These are phyloP conservation scores for Tribolium freemani DNA, from an alignment of 2,888 invertebrate species.

Conservation along the genomic window DNA sequence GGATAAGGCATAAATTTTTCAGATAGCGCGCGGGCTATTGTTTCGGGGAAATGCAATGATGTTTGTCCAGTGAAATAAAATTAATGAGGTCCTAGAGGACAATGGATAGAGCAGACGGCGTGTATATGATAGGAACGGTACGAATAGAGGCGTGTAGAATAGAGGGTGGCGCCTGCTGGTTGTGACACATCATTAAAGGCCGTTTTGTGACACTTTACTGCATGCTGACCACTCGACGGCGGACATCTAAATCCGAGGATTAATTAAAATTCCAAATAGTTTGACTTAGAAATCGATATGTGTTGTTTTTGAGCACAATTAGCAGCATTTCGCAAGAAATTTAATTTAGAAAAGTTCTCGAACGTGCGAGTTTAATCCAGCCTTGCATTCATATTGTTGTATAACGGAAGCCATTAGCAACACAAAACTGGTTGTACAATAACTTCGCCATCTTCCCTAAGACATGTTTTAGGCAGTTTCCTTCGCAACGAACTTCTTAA, in stretches of 20 bases:
- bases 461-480: slow-evolving; percentile 40
- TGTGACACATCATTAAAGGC: slow-evolving; percentile 48
- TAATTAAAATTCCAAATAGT: slow-evolving; percentile 30
- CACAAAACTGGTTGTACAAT: slow-evolving; percentile 39
- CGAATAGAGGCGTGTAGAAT: slow-evolving; percentile 42
- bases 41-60: slow-evolving; percentile 47
- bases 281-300: background rate
- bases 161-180: slow-evolving; percentile 41
- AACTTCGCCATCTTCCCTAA: slow-evolving; percentile 37
- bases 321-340: slow-evolving; percentile 8
- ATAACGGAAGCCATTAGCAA: slow-evolving; percentile 37
- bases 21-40: slow-evolving; percentile 40
- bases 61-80: slow-evolving; percentile 49
- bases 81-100: slow-evolving; percentile 50
- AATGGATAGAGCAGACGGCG: slow-evolving; percentile 48
- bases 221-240: slow-evolving; percentile 41
- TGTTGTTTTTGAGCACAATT: slow-evolving; percentile 14
- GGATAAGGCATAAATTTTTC: slow-evolving; percentile 36
- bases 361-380: slow-evolving; percentile 22
- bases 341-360: slow-evolving; percentile 23
- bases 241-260: slow-evolving; percentile 29
- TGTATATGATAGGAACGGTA: slow-evolving; percentile 46
- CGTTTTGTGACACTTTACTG: slow-evolving; percentile 46
- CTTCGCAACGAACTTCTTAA: slow-evolving; percentile 38
- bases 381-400: slow-evolving; percentile 27